phyloP scores from a whole-genome alignment of 2,113 vertebrate species.

The Brienomyrus brachyistius region DNA sequence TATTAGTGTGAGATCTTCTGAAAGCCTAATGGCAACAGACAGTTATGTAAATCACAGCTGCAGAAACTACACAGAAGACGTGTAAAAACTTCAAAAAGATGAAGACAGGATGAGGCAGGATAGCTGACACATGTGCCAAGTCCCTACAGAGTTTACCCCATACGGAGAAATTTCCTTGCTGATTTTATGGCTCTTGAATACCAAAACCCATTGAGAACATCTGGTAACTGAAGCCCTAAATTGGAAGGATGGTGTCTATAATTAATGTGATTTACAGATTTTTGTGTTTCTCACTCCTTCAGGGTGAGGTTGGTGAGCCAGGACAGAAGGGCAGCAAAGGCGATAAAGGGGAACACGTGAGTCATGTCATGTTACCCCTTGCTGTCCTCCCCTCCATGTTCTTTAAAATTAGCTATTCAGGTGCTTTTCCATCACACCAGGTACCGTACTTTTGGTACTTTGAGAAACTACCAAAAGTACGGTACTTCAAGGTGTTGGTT shows the following conservation, averaged over 20 bases:
- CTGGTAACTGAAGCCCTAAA: neutral
- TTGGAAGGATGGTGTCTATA: neutral
- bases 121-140: neutral
- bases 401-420: neutral
- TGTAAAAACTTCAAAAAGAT: neutral
- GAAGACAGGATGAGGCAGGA: neutral
- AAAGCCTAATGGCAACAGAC: neutral
- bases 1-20: neutral
- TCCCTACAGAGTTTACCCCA: neutral
- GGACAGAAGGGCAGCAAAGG: conserved; percentile 76
- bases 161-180: neutral
- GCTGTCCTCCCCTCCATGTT: neutral
- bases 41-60: neutral
- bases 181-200: neutral
- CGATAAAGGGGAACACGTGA: conserved; percentile 75
- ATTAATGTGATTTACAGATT: neutral
- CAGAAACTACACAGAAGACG: neutral
- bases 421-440: too few species aligned
- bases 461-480: too few species aligned
- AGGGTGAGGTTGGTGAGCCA: conserved; percentile 73
- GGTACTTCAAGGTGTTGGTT: too few species aligned
- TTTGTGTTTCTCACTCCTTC: neutral
- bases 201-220: neutral
- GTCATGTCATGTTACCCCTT: neutral
- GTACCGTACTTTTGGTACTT: too few species aligned